phyloP scores from a whole-genome alignment of 2,797 vertebrate genomes.

The Danio kyathit region DNA sequence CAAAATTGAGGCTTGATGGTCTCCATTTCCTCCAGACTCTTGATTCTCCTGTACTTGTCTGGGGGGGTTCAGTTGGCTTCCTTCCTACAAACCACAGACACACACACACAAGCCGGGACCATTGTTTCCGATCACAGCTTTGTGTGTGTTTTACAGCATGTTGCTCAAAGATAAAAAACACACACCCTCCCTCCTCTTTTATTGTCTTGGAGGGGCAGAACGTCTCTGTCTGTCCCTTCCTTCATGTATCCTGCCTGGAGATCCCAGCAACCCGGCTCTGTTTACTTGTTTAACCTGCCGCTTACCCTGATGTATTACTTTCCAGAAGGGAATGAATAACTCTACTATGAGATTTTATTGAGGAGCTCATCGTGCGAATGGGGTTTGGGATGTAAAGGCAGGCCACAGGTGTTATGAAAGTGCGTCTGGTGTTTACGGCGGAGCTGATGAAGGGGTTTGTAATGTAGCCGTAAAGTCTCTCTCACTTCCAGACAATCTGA shows the following conservation, averaged over 20 bases:
- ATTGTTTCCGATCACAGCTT: conserved; percentile 80
- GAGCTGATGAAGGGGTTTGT: conserved; percentile 67
- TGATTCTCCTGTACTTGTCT: conserved; percentile 55
- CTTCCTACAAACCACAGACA: conserved; percentile 69
- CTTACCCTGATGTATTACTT: conserved; percentile 62
- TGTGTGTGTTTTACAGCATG: conserved; percentile 82
- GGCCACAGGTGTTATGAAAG: conserved; percentile 75
- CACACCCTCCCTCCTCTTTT: conserved; percentile 74
- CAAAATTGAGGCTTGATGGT: conserved; percentile 9
- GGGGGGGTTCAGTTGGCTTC: conserved; percentile 78
- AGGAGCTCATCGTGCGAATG: conserved; percentile 72
- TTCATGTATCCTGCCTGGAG: conserved; percentile 80
- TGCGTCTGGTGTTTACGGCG: conserved; percentile 61
- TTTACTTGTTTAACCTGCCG: conserved; percentile 72
- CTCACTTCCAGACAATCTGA: conserved; percentile 31
- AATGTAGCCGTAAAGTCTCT: conserved; percentile 50
- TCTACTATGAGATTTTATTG: conserved; percentile 76
- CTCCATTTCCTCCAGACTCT: conserved; percentile 47
- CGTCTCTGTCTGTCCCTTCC: conserved; percentile 78
- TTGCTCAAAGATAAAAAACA: conserved; percentile 84
- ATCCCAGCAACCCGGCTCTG: conserved; percentile 72
- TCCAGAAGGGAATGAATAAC: conserved; percentile 77
- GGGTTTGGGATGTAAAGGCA: conserved; percentile 67
- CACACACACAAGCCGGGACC: conserved; percentile 70
- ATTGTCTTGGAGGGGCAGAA: conserved; percentile 82